Percentiles rank a stretch among this genome's conserved stretches.
Conservation (phyloP, 1,140 invertebrate genomes). For the Drosophila ananassae region DNA sequence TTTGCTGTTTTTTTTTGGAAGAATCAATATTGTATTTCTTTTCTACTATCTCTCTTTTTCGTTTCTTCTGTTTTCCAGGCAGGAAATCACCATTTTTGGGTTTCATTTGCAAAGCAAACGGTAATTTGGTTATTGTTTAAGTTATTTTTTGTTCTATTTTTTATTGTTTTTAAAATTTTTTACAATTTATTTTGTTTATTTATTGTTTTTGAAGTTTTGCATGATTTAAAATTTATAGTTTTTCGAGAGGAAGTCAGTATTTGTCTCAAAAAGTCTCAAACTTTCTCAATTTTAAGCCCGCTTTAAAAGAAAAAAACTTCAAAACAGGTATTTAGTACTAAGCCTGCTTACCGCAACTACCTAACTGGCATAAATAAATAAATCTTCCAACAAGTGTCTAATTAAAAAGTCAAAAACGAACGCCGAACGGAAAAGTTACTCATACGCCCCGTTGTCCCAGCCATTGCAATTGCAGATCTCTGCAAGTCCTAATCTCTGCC, state of each 20-base stretch:
- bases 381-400: conserved; percentile 48
- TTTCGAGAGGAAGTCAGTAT: background rate
- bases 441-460: conserved; percentile 54
- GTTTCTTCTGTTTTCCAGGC: conserved; percentile 78
- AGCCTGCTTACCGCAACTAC: conserved; percentile 18
- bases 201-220: conserved; percentile 1
- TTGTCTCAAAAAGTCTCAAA: background rate
- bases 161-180: conserved; percentile 41
- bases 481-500: conserved; percentile 69
- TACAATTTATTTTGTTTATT: conserved; percentile 7
- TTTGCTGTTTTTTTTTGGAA: conserved; percentile 20
- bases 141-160: conserved; percentile 31
- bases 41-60: conserved; percentile 69
- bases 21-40: conserved; percentile 54
- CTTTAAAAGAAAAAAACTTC: background rate
- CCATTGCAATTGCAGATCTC: conserved; percentile 49
- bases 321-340: background rate
- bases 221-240: conserved; percentile 4
- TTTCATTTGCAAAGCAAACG: conserved; percentile 84
- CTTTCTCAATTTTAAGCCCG: background rate
- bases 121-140: conserved; percentile 66
- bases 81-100: conserved; percentile 84
- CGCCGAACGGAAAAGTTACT: conserved; percentile 8
- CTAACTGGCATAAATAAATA: conserved; percentile 58
- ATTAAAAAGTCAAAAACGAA: conserved; percentile 43